These are phyloP conservation scores for Globia sparganii DNA, from an alignment of 2,888 invertebrate genomes.

Conservation along the genomic window DNA sequence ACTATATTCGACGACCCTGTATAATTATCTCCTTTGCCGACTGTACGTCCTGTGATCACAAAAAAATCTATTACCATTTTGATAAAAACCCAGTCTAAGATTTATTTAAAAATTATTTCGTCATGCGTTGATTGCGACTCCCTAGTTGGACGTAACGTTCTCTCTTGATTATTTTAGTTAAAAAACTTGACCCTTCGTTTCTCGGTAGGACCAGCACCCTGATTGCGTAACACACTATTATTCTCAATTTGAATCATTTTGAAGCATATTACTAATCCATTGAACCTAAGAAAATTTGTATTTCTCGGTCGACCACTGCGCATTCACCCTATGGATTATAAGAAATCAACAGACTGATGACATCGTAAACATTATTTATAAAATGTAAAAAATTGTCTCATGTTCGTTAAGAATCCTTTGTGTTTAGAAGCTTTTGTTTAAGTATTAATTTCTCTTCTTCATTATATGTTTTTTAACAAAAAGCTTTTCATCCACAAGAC, in stretches of 20 bases:
- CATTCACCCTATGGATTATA: too few relatives aligned
- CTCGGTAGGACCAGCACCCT: too few relatives aligned
- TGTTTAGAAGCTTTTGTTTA: slow-evolving; percentile 24
- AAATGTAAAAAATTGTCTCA: slow-evolving; percentile 42
- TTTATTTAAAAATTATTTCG: neutral
- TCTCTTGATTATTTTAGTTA: neutral
- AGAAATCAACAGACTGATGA: slow-evolving; percentile 1
- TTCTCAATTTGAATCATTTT: too few relatives aligned
- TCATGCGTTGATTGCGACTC: neutral
- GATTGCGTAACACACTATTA: too few relatives aligned
- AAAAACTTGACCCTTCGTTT: too few relatives aligned
- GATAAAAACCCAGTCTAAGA: neutral
- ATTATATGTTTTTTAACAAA: neutral
- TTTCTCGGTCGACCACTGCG: too few relatives aligned
- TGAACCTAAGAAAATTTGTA: too few relatives aligned
- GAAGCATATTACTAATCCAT: too few relatives aligned
- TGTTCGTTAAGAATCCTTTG: slow-evolving; percentile 46
- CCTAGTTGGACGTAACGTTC: neutral
- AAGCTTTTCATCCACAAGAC: too few relatives aligned
- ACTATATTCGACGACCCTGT: too few relatives aligned
- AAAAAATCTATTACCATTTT: slow-evolving; percentile 36
- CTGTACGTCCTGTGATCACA: slow-evolving; percentile 44
- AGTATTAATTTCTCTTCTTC: slow-evolving; percentile 22
- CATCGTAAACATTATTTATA: slow-evolving; percentile 17
- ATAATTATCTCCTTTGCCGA: too few relatives aligned